Base-by-base conservation (phyloP, 2,797 vertebrate genomes). In the Apodemus agrarius region DNA sequence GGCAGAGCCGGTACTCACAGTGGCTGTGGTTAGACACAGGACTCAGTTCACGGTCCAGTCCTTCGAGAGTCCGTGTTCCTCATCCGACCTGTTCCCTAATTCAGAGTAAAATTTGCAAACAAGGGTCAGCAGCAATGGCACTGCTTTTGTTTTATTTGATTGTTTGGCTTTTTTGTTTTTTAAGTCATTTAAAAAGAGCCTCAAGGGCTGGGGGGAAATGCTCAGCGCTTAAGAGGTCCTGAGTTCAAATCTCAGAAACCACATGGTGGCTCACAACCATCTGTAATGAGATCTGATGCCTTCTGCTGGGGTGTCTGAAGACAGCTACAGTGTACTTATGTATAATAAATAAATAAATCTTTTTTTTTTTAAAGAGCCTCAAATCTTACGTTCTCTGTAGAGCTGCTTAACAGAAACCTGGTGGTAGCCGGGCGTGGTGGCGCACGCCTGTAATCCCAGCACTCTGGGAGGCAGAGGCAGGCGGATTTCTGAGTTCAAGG, bases 181-280 rank as follows among this genome's bases (percentile, higher is more conserved):
- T 22, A 67, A 85, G 31, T 31, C 80, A 76, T 93, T 82, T 95
- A 89, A 91, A 86, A 94, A 97, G 82, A 87, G 67, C 75, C 34
- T 91, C 80, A 84, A 93, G 52, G 52, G 12, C 52, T 52, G 52
- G 52, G 52, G 52, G 13, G 52, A 52, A 12, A 13, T 52, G 52
- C 52, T 52, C 52, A 52, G 11, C 12, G 12, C 12, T 52, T 52
- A 52, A 52, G 52, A 52, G 52, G 52, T 13, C 52, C 52, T 12
- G 52, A 52, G 52, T 52, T 52, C 52, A 52, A 52, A 52, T 52
- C 52, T 1, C 52, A 52, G 52, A 11, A 52, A 52, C 52, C 52
- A 52, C 52, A 52, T 13, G 11, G 52, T 52, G 52, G 52, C 12
- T 52, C 12, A 52, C 52, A 52, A 52, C 52, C 52, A 52, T 52